Conservation (phyloP, 2,113 vertebrate species). For the Himantopus leucocephalus region DNA sequence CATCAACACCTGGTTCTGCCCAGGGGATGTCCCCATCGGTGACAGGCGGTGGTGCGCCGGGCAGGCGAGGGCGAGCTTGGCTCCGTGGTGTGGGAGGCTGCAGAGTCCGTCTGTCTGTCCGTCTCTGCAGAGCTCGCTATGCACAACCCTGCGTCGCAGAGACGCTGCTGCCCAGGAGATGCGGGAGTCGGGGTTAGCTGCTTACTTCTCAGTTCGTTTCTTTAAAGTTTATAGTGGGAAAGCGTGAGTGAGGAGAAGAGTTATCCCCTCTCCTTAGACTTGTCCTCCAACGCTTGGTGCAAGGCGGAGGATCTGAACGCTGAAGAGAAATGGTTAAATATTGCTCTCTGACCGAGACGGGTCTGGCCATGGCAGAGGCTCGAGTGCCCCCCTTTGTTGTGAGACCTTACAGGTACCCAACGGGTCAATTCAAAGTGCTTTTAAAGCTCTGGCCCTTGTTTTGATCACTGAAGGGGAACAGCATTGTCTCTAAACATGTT, state of each 20-base stretch:
- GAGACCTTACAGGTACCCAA: neutral
- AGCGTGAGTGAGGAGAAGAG: too few relatives aligned
- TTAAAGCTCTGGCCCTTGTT: neutral
- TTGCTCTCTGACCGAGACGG: neutral
- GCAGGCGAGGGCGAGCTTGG: neutral
- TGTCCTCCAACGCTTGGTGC: too few relatives aligned
- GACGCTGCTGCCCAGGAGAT: neutral
- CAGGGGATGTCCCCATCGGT: neutral
- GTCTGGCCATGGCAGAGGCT: neutral
- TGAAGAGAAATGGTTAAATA: neutral
- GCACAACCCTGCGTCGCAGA: neutral
- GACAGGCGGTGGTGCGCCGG: neutral
- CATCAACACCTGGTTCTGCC: neutral
- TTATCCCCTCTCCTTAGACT: neutral
- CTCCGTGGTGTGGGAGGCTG: neutral
- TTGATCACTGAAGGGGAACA: neutral
- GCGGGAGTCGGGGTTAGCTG: fast-evolving
- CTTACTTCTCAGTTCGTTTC: neutral
- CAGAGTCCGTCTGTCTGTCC: neutral
- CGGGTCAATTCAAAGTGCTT: neutral
- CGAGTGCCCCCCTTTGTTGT: neutral
- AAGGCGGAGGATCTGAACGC: neutral
- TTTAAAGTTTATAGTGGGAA: neutral
- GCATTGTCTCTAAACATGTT: neutral
- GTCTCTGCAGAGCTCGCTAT: neutral